These are phyloP conservation scores for Trissolcus brochymenae DNA, from an alignment of 2,888 invertebrate genomes.

Conservation along the genomic window DNA sequence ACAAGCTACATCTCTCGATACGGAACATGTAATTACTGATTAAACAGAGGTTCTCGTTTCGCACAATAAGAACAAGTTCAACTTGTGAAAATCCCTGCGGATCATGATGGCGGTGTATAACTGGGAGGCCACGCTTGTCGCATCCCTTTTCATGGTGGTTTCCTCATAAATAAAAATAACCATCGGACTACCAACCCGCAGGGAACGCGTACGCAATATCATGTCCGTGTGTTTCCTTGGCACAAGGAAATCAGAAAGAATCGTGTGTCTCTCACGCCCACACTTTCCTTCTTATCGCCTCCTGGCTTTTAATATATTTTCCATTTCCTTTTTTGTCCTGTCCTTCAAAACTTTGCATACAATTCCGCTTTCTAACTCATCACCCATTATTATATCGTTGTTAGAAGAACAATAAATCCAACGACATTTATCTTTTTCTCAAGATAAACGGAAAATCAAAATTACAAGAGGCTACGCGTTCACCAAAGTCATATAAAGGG, in stretches of 20 bases:
- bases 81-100: slow-evolving; percentile 74
- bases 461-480: slow-evolving; percentile 13
- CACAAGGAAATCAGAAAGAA: slow-evolving; percentile 68
- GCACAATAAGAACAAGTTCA: slow-evolving; percentile 67
- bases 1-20: slow-evolving; percentile 43
- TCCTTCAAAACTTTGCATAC: slow-evolving; percentile 7
- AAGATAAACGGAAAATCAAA: slow-evolving; percentile 5
- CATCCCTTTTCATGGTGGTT: slow-evolving; percentile 75
- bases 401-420: not conserved
- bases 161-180: slow-evolving; percentile 77
- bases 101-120: slow-evolving; percentile 60
- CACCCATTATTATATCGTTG: not conserved
- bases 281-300: slow-evolving; percentile 48
- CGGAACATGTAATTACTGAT: slow-evolving; percentile 52
- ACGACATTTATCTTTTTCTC: not conserved
- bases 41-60: slow-evolving; percentile 55
- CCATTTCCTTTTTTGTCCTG: slow-evolving; percentile 13
- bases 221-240: slow-evolving; percentile 64
- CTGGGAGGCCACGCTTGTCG: slow-evolving; percentile 63
- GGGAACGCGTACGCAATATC: slow-evolving; percentile 72
- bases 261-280: slow-evolving; percentile 60
- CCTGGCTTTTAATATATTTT: slow-evolving; percentile 57
- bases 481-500: slow-evolving; percentile 48
- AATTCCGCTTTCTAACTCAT: not conserved
- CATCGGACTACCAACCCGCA: slow-evolving; percentile 67